A percentile compares a stretch with the other conserved stretches of the same genome.
These are phyloP conservation scores for Pongo abelii DNA, from an alignment of 2,113 vertebrate genomes.

Conservation along the genomic window DNA sequence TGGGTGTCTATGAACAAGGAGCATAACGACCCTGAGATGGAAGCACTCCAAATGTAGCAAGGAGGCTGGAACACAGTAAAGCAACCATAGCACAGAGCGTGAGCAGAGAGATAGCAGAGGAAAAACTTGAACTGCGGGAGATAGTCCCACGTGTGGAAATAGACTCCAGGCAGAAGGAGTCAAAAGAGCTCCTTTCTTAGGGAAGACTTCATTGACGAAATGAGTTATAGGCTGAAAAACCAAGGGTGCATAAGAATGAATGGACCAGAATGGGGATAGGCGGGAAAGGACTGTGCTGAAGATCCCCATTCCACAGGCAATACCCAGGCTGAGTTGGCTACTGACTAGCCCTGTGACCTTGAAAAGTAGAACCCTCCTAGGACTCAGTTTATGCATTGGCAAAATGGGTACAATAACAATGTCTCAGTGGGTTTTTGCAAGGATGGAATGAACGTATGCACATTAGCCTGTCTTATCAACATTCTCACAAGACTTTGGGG, in stretches of 20 bases:
- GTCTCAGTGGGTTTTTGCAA: not conserved
- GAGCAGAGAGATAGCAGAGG: not conserved
- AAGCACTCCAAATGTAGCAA: rapidly evolving
- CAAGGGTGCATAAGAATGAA: not conserved
- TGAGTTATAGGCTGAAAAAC: not conserved
- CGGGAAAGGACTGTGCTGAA: rapidly evolving
- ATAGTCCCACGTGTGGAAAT: too few relatives aligned
- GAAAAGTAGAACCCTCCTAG: not conserved
- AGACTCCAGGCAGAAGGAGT: not conserved
- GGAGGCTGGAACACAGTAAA: not conserved
- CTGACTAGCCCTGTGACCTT: not conserved
- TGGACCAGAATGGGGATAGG: not conserved
- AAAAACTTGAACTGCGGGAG: not conserved
- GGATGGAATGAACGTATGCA: not conserved
- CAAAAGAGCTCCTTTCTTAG: not conserved
- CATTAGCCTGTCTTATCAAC: not conserved
- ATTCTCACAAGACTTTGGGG: not conserved
- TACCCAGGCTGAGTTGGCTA: not conserved
- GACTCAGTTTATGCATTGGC: not conserved
- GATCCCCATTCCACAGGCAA: rapidly evolving
- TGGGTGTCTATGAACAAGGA: rapidly evolving
- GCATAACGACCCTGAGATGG: not conserved
- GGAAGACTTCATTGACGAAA: not conserved
- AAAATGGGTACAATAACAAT: not conserved
- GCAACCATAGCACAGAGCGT: not conserved